Percentiles rank a stretch among this genome's conserved stretches.
These are phyloP conservation scores for Nemapogon koenigi DNA, from an alignment of 2,888 invertebrate genomes.

Conservation along the genomic window DNA sequence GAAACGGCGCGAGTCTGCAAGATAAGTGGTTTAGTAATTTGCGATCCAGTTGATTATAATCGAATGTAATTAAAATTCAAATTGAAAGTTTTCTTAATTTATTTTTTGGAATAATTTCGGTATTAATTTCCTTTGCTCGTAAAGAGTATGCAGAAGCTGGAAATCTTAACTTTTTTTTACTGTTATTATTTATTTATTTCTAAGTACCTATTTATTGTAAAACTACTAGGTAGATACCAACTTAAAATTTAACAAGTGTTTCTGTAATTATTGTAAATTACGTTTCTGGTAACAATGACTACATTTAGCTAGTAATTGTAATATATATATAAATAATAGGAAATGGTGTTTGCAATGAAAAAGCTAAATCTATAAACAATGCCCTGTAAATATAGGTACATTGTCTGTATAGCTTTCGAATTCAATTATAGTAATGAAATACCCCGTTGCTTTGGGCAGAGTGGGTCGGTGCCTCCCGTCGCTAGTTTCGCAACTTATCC, in stretches of 20 bases:
- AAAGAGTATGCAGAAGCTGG: too few species aligned
- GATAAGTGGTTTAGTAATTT: slow-evolving; percentile 38
- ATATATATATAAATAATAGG: too few species aligned
- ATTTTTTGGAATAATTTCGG: slow-evolving; percentile 40
- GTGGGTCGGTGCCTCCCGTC: slow-evolving; percentile 33
- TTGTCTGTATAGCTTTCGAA: slow-evolving; percentile 25
- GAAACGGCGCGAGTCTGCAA: slow-evolving; percentile 8
- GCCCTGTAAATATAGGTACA: slow-evolving; percentile 31
- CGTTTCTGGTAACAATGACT: too few species aligned
- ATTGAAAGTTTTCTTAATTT: slow-evolving; percentile 62
- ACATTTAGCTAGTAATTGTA: too few species aligned
- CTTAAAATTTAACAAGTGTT: too few species aligned
- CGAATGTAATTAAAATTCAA: slow-evolving; percentile 63
- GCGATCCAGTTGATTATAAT: slow-evolving; percentile 55
- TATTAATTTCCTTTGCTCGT: too few species aligned
- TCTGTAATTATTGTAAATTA: too few species aligned
- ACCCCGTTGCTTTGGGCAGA: slow-evolving; percentile 52
- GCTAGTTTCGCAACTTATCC: slow-evolving; percentile 65
- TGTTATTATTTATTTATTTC: too few species aligned
- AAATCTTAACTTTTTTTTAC: too few species aligned
- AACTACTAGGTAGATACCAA: too few species aligned
- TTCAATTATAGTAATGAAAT: slow-evolving; percentile 64
- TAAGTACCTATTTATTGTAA: too few species aligned
- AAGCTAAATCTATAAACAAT: slow-evolving; percentile 7
- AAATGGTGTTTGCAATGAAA: too few species aligned